Evolutionary conservation across 2,888 invertebrate species (phyloP).

Genomic region (Brassicogethes aeneus): DNA sequence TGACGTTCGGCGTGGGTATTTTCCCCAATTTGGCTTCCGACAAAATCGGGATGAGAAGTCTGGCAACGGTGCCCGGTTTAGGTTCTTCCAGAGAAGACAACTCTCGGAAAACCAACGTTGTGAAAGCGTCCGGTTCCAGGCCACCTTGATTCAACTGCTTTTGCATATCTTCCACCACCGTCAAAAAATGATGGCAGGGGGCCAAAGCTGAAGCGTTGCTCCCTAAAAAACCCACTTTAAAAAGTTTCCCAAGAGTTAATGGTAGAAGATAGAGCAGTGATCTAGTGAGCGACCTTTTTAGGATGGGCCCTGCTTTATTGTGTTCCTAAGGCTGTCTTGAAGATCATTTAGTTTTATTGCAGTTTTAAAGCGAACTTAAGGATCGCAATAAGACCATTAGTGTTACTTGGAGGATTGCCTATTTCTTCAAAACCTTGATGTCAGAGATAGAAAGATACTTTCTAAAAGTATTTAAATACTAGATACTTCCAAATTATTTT

Average conservation of each 20-base stretch:
- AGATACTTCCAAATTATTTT: no score
- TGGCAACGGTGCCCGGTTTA: constrained; percentile 75
- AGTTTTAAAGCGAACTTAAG: no score
- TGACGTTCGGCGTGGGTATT: constrained; percentile 59
- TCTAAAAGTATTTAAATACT: no score
- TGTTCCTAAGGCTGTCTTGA: no score
- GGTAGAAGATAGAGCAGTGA: no score
- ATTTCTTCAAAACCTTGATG: no score
- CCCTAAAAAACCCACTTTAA: constrained; percentile 39
- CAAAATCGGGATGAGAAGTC: constrained; percentile 68
- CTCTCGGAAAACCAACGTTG: constrained; percentile 69
- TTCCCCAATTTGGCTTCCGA: constrained; percentile 56
- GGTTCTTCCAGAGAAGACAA: constrained; percentile 69
- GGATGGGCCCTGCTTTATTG: background rate
- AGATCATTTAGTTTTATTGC: no score
- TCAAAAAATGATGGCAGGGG: constrained; percentile 64
- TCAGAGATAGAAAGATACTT: no score
- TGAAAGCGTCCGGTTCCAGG: constrained; percentile 69
- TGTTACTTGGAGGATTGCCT: no score
- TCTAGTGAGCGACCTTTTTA: no score
- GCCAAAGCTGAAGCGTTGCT: constrained; percentile 66
- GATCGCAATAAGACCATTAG: no score
- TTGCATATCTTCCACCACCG: constrained; percentile 49
- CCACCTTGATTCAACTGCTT: constrained; percentile 42
- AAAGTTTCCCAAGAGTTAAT: background rate